Conservation (phyloP, 2,797 vertebrate genomes). For the Bovichtus diacanthus region DNA sequence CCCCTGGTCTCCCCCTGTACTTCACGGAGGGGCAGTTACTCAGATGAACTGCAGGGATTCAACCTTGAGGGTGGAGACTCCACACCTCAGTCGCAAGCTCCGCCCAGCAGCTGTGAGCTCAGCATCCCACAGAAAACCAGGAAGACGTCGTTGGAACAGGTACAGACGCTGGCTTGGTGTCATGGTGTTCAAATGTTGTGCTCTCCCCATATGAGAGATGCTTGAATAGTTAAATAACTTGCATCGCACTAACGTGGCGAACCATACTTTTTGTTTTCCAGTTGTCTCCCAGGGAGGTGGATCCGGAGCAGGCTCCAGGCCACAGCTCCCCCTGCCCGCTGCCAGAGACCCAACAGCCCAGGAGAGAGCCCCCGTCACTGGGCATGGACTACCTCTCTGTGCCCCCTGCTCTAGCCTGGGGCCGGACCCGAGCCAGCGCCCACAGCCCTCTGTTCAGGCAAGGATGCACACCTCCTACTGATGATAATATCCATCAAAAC, state of each 20-base stretch:
- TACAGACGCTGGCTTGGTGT: constrained; percentile 30
- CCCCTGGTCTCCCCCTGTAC: constrained; percentile 84
- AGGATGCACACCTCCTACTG: constrained; percentile 25
- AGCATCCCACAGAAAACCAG: constrained; percentile 93
- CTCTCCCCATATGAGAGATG: neutral
- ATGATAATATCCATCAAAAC: neutral
- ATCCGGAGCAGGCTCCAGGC: constrained; percentile 80
- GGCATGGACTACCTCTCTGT: constrained; percentile 95
- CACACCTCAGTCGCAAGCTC: constrained; percentile 68
- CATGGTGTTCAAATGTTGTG: neutral
- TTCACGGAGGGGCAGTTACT: constrained; percentile 90
- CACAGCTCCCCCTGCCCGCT: constrained; percentile 76
- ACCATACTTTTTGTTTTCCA: constrained; percentile 42
- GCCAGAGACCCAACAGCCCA: constrained; percentile 74
- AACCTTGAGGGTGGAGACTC: constrained; percentile 75
- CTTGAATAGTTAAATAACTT: neutral
- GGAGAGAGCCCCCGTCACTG: constrained; percentile 78
- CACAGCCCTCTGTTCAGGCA: constrained; percentile 95
- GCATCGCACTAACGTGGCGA: neutral
- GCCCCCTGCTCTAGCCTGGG: constrained; percentile 91
- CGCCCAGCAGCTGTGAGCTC: constrained; percentile 84
- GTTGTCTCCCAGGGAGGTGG: constrained; percentile 83
- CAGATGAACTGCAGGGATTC: constrained; percentile 85
- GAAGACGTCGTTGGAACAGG: constrained; percentile 92
- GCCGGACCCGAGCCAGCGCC: constrained; percentile 89